These are phyloP conservation scores for Plectropomus leopardus DNA, from an alignment of 2,113 vertebrate species.

Conservation along the genomic window DNA sequence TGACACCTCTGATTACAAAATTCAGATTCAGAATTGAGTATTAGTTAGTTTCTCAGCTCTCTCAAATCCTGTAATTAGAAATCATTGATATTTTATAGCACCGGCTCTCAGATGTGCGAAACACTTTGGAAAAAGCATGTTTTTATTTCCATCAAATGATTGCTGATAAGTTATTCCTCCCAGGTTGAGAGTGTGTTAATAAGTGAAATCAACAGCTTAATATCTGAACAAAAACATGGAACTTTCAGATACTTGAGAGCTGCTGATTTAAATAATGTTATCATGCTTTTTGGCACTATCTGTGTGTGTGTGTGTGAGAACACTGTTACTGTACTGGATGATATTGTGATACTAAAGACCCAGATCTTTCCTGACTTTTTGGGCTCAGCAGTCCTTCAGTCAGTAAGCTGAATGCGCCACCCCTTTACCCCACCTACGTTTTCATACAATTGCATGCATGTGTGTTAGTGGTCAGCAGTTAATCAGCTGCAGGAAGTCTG, in stretches of 20 bases:
- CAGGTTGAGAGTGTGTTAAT: slow-evolving; percentile 14
- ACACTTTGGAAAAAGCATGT: background rate
- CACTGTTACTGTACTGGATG: background rate
- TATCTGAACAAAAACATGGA: background rate
- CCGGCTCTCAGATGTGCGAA: background rate
- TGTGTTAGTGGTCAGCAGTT: background rate
- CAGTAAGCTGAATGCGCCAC: background rate
- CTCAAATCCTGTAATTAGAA: slow-evolving; percentile 1
- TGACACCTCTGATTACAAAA: slow-evolving; percentile 13
- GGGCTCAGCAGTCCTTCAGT: background rate
- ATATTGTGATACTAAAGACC: background rate
- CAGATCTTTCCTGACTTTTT: background rate
- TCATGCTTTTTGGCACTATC: background rate
- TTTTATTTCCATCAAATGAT: background rate
- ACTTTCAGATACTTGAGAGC: background rate
- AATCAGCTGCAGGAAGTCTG: slow-evolving; percentile 6
- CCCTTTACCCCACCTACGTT: background rate
- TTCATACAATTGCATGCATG: background rate
- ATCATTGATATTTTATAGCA: background rate
- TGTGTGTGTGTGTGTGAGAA: background rate
- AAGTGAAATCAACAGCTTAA: background rate
- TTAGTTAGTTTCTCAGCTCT: background rate
- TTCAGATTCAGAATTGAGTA: background rate
- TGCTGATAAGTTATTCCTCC: slow-evolving; percentile 13
- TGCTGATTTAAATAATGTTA: background rate